Evolutionary conservation across 35 echinoderm and acorn worm species (phyloP), one percentile per base, ranked within the genome.

Genomic region (Chiridota heheva): DNA sequence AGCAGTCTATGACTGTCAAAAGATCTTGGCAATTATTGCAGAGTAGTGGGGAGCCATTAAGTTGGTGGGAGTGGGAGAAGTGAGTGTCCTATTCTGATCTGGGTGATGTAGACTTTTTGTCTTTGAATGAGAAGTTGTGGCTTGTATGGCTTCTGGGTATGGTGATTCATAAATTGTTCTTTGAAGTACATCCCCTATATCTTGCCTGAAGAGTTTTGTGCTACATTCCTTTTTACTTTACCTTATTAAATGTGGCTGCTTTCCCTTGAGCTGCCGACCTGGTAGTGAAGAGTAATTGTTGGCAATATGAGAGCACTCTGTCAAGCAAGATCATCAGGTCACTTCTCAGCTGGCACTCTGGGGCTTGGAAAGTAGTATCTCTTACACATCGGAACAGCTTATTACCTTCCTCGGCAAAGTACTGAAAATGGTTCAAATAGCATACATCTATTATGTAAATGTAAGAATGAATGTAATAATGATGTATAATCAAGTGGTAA

Each of bases 381-480:
- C 82, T 76, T 2, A 98, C 73, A 17, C 84, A 88, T 13, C 95
- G 84, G 67, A 87, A 98, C 35, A 98, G 63, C 32, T 98, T 91
- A 53, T 91, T 91, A 47, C 89, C 95, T 73, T 98, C 95, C 55
- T 98, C 95, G 51, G 89, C 95, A 89, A 98, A 98, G 41, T 96
- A 96, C 92, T 96, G 76, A 29, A 12, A 38, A 69, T 46, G 72
- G 13, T 55, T 42, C 34, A 60, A 6, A 37, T n/a, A n/a, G 44
- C 34, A 5, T 34, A 71, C 1, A 49, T 49, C 31, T 38, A 57
- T 70, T 42, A 70, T 36, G 39, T 30, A n/a, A n/a, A 69, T 70
- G 12, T 30, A 29, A 7, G 5, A 13, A 27, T 5, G 61, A 48
- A 33, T 36, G 41, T 4, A 3, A 46, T 55, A 18, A 8, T 46